phyloP scores from a whole-genome alignment of 1,140 invertebrate species.

The Oncopeltus fasciatus region DNA sequence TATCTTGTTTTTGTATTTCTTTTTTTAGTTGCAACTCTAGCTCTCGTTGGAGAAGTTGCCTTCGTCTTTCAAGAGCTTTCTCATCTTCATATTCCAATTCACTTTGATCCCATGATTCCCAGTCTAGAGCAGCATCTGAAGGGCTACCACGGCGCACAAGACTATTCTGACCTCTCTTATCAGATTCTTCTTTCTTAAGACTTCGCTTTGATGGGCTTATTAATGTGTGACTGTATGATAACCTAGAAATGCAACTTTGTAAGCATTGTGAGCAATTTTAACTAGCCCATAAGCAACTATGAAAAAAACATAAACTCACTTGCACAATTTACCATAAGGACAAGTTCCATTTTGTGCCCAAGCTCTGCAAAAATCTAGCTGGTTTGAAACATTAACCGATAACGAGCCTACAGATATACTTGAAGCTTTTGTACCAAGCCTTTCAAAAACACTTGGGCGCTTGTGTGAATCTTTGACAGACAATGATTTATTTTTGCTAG shows the following conservation, averaged over 20 bases:
- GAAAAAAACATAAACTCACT: constrained; percentile 31
- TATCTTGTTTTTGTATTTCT: constrained; percentile 34
- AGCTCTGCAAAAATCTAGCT: constrained; percentile 43
- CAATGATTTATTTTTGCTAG: constrained; percentile 16
- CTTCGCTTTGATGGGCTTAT: constrained; percentile 57
- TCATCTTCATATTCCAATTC: constrained; percentile 70
- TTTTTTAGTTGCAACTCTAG: constrained; percentile 58
- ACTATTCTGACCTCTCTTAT: not conserved
- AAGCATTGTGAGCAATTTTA: not conserved
- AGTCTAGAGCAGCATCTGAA: constrained; percentile 40
- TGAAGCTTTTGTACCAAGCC: constrained; percentile 50
- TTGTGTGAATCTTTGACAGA: constrained; percentile 18
- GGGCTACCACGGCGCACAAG: constrained; percentile 28
- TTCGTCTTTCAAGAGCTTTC: constrained; percentile 57
- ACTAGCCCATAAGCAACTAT: not conserved
- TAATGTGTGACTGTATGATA: constrained; percentile 52
- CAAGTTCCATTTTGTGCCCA: constrained; percentile 59
- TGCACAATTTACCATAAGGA: constrained; percentile 57
- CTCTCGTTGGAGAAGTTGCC: constrained; percentile 59
- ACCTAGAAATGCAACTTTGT: constrained; percentile 30
- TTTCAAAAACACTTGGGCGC: constrained; percentile 60
- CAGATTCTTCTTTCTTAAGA: constrained; percentile 29
- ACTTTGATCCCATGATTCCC: constrained; percentile 61
- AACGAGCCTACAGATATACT: constrained; percentile 29
- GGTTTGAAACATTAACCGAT: constrained; percentile 10